Percentiles rank a stretch among this genome's conserved stretches.
Evolutionary conservation across 2,888 invertebrate species (phyloP).

Genomic region (Holacanthella duospinosa): DNA sequence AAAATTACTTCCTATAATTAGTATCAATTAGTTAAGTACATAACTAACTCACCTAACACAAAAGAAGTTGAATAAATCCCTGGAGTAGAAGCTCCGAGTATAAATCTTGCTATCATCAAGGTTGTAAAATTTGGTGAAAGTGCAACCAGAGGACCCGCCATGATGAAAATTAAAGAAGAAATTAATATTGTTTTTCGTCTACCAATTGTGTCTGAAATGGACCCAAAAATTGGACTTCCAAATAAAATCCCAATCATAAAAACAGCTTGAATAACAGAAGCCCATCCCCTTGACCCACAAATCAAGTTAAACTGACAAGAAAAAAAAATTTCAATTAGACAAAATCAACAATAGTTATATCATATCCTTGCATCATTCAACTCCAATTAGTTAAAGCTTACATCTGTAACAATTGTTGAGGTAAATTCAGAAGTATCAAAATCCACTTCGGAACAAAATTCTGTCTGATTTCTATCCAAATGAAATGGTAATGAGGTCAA

Average conservation of each 20-base stretch:
- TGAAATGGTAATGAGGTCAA: too few species aligned
- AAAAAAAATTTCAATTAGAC: background rate
- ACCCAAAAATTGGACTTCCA: constrained; percentile 31
- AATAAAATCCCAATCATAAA: constrained; percentile 33
- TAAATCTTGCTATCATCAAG: constrained; percentile 26
- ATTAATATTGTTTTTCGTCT: constrained; percentile 23
- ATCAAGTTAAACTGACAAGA: constrained; percentile 23
- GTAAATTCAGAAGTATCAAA: constrained; percentile 33
- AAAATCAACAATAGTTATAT: background rate
- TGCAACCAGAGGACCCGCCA: constrained; percentile 25
- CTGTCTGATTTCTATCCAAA: constrained; percentile 8
- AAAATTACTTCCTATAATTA: constrained; percentile 3
- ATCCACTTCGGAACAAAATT: constrained; percentile 15
- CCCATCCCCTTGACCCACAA: constrained; percentile 19
- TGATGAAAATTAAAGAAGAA: constrained; percentile 23
- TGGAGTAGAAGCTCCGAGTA: constrained; percentile 26
- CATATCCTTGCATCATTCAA: background rate
- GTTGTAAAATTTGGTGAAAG: constrained; percentile 21
- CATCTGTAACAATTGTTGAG: constrained; percentile 28
- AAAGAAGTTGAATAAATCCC: constrained; percentile 33
- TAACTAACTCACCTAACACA: constrained; percentile 23
- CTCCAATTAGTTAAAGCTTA: background rate
- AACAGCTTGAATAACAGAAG: constrained; percentile 28
- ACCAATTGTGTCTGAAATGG: constrained; percentile 30
- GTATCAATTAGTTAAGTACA: background rate